phyloP scores from a whole-genome alignment of 2,888 invertebrate genomes.

The Nipponacmea schrenckii region DNA sequence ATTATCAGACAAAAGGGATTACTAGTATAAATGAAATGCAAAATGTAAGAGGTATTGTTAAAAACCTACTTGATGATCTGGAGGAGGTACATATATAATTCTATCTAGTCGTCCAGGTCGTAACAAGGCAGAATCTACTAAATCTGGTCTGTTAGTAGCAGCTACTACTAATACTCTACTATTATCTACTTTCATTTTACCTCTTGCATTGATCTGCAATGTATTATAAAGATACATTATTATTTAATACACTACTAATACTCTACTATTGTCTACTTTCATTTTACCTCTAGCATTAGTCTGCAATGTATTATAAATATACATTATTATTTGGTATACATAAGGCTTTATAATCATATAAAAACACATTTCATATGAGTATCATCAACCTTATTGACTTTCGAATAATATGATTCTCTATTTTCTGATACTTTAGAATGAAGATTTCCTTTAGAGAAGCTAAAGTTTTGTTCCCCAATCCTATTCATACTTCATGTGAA shows the following conservation, averaged over 20 bases:
- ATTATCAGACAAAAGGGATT: too few species aligned
- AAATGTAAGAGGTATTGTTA: too few species aligned
- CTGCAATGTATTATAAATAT: neutral
- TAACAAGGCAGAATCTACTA: slow-evolving; percentile 74
- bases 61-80: slow-evolving; percentile 69
- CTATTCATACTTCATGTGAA: too few species aligned
- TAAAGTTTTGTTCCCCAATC: too few species aligned
- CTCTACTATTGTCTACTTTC: slow-evolving; percentile 55
- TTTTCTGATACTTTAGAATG: too few species aligned
- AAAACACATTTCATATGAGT: too few species aligned
- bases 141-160: slow-evolving; percentile 76
- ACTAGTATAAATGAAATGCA: too few species aligned
- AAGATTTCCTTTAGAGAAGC: too few species aligned
- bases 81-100: slow-evolving; percentile 74
- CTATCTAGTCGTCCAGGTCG: slow-evolving; percentile 76
- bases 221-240: too few species aligned
- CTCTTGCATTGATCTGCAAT: neutral
- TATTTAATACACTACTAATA: slow-evolving; percentile 74
- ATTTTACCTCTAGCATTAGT: neutral
- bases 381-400: too few species aligned
- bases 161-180: slow-evolving; percentile 73
- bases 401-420: too few species aligned
- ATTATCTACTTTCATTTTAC: slow-evolving; percentile 25
- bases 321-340: slow-evolving; percentile 67
- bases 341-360: too few species aligned